Evolutionary conservation across 92 coral and sea anemone genomes (phyloP).

Genomic region (Porites rus): DNA sequence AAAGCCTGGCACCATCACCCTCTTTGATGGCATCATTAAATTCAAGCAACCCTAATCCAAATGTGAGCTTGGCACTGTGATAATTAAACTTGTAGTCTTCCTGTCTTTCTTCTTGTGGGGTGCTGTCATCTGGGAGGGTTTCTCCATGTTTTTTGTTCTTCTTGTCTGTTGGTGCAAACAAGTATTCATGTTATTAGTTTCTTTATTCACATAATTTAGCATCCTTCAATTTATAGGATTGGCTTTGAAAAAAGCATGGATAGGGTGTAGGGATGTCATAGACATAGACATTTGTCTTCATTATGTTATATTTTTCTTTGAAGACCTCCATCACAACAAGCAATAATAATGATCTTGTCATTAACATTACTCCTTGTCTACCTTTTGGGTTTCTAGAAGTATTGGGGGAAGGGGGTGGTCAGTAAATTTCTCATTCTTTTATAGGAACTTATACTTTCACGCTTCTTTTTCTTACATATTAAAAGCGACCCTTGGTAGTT

Average conservation of each 20-base stretch:
- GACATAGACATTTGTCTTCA: not conserved
- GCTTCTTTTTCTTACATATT: too few relatives aligned
- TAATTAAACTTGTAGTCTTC: slow-evolving; percentile 12
- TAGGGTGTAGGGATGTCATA: too few relatives aligned
- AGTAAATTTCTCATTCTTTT: too few relatives aligned
- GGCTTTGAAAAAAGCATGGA: too few relatives aligned
- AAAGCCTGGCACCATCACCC: slow-evolving; percentile 56
- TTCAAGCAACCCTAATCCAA: slow-evolving; percentile 19
- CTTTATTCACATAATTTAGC: not conserved
- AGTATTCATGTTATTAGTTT: not conserved
- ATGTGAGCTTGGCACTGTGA: slow-evolving; percentile 10
- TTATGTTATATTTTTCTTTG: not conserved
- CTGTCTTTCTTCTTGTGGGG: slow-evolving; percentile 46
- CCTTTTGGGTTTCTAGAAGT: too few relatives aligned
- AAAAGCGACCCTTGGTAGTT: too few relatives aligned
- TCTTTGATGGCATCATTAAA: slow-evolving; percentile 23
- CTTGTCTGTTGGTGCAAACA: slow-evolving; percentile 27
- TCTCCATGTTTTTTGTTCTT: slow-evolving; percentile 45
- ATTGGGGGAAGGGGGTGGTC: too few relatives aligned
- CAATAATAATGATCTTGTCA: not conserved
- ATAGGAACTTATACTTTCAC: too few relatives aligned
- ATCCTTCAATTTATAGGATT: too few relatives aligned
- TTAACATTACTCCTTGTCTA: too few relatives aligned
- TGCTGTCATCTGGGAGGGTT: slow-evolving; percentile 31
- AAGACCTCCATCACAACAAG: not conserved